phyloP scores from a whole-genome alignment of 2,113 vertebrate genomes.

The Carassius gibelio region DNA sequence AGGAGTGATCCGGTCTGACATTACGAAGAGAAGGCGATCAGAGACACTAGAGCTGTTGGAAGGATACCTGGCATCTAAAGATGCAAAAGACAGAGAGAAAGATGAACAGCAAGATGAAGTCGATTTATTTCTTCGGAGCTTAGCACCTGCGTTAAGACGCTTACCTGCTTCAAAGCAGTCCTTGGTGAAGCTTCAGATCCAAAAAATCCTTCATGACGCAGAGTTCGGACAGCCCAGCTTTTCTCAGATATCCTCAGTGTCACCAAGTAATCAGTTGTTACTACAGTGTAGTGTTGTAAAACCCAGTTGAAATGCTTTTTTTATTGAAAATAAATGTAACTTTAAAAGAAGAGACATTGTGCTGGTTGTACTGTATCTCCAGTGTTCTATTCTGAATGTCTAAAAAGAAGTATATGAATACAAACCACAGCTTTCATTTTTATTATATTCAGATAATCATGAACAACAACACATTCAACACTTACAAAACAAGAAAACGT shows the following conservation, averaged over 20 bases:
- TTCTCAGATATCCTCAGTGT: slow-evolving; percentile 17
- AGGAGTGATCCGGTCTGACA: background rate
- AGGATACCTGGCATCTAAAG: slow-evolving; percentile 25
- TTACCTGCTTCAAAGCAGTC: slow-evolving; percentile 35
- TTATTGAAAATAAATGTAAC: slow-evolving; percentile 17
- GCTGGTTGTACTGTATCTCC: background rate
- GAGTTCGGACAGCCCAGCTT: slow-evolving; percentile 36
- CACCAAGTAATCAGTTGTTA: slow-evolving; percentile 37
- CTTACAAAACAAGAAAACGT: background rate
- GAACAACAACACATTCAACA: background rate
- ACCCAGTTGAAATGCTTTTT: slow-evolving; percentile 27
- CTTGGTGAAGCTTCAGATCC: slow-evolving; percentile 38
- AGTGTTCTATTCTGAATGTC: background rate
- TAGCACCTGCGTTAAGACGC: slow-evolving; percentile 24
- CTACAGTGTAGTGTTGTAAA: slow-evolving; percentile 41
- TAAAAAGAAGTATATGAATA: background rate
- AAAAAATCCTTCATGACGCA: slow-evolving; percentile 26
- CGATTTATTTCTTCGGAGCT: slow-evolving; percentile 35
- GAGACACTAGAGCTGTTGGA: slow-evolving; percentile 26
- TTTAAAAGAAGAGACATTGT: background rate
- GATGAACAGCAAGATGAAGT: slow-evolving; percentile 27
- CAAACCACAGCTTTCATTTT: background rate
- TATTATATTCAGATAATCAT: background rate
- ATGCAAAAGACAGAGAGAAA: slow-evolving; percentile 5
- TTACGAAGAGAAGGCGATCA: background rate